Evolutionary conservation across 2,113 vertebrate genomes (phyloP), one percentile per base, ranked within the genome.

Genomic region (Lipophrys pholis): DNA sequence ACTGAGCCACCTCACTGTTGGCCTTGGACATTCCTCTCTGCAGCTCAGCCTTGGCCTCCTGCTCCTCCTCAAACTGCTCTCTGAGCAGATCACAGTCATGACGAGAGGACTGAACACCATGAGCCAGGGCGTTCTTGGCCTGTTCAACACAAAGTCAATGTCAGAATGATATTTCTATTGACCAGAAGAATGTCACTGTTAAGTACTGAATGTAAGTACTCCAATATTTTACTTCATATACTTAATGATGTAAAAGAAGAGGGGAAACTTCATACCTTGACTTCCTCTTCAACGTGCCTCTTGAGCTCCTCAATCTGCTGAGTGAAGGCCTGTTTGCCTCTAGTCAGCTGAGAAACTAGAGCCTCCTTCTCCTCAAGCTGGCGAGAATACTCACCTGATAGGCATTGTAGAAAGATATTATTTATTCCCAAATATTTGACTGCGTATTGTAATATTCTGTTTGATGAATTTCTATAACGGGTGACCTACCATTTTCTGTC

Each of bases 101-200:
- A 66, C 93, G 93, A 11, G 94, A 69, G 9, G 93, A 92, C 73
- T 93, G 93, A 48, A 97, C 81, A 52, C 65, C 91, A 0, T 97
- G 96, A 11, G 96, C 96, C 68, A 97, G 86, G 0, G 96, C 94
- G 0, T 94, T 96, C 90, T 97, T 97, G 43, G 96, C 95, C 96
- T 96, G 41, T 42, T 42, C 7, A 42, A 10, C 6, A 42, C 41
- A 42, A 8, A 42, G 7, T 42, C 41, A 7, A 42, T 42, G 41
- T 42, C 21, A 42, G 41, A 42, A 8, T 7, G 41, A 42, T 10
- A 42, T 42, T 42, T 42, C 7, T 6, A 8, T 42, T 42, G 10
- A 42, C 10, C 3, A 7, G 10, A 42, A 17, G 5, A 30, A 30
- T 30, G 21, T 30, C 21, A 30, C 21, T 2, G 21, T 30, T 30